Evolutionary conservation across 2,113 vertebrate species (phyloP), one percentile per base, ranked within the genome.

Genomic region (Nothoprocta perdicaria): DNA sequence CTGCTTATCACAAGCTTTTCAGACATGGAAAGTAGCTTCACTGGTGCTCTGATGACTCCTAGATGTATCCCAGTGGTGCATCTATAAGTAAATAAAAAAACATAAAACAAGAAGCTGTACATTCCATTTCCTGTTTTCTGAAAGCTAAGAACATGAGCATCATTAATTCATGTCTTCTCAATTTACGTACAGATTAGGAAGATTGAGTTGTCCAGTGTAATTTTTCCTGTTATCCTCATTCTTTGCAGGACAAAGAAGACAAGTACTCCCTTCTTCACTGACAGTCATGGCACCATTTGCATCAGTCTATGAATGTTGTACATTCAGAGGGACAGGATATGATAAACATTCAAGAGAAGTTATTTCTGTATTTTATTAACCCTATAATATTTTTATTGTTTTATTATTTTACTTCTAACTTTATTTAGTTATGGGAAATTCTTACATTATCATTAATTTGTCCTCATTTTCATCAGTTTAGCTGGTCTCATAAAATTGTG

Each of bases 391-490:
- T 23, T 29, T 66, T 58, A 4, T 33, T 75, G 71, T 24, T 72
- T 79, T 61, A 7, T 24, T 50, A 4, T 69, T 41, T 67, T 58
- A 57, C 41, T 86, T 89, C 48, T 6, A 74, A 26, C 14, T 61
- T 50, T 19, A 15, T 33, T 50, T 87, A 14, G 38, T 79, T 48
- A 33, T 68, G 15, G 7, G 27, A 63, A 72, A 7, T 1, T 41
- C 41, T 62, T 65, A 19, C 3, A 2, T 9, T 67, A 12, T 3
- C 73, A 10, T 35, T 69, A 12, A 53, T 55, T 86, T 80, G 43
- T 62, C 2, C 14, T 62, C 5, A 10, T 69, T 77, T 73, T 60
- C 0, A 0, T n/a, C 24, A 45, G 18, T 18, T 11, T 52, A 86
- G 9, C 8, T 53, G 23, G 8, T 7, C 24, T 68, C 27, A 10